phyloP scores from a whole-genome alignment of 2,888 invertebrate species.

The Orchestes rusci region DNA sequence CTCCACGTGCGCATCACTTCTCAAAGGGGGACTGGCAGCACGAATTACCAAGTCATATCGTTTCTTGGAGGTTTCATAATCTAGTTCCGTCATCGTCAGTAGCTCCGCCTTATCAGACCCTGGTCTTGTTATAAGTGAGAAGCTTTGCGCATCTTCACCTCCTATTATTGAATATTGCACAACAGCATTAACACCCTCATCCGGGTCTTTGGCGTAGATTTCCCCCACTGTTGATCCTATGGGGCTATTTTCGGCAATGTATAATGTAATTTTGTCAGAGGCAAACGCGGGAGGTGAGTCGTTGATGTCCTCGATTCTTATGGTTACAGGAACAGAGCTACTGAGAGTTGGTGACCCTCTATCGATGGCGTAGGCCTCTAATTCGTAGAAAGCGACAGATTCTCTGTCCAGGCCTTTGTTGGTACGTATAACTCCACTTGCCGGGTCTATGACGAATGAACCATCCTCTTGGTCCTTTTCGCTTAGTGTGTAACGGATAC shows the following conservation, averaged over 20 bases:
- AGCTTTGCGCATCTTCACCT: slow-evolving; percentile 83
- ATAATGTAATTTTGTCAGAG: slow-evolving; percentile 78
- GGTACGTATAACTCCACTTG: slow-evolving; percentile 86
- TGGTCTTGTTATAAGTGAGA: slow-evolving; percentile 72
- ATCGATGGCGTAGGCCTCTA: slow-evolving; percentile 85
- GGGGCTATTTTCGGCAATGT: slow-evolving; percentile 94
- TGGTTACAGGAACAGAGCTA: slow-evolving; percentile 60
- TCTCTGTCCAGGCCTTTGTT: slow-evolving; percentile 88
- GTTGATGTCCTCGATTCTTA: slow-evolving; percentile 81
- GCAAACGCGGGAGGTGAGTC: slow-evolving; percentile 82
- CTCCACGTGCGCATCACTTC: slow-evolving; percentile 83
- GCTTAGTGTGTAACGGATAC: slow-evolving; percentile 71
- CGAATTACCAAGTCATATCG: slow-evolving; percentile 81
- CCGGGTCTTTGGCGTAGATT: slow-evolving; percentile 84
- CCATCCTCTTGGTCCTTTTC: slow-evolving; percentile 73
- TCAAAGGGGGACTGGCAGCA: slow-evolving; percentile 83
- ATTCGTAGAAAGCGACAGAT: slow-evolving; percentile 73
- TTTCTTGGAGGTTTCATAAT: slow-evolving; percentile 92
- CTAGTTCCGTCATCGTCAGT: slow-evolving; percentile 82
- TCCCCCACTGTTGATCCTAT: slow-evolving; percentile 90
- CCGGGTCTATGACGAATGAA: slow-evolving; percentile 86
- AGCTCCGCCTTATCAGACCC: slow-evolving; percentile 82
- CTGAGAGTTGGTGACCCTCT: slow-evolving; percentile 58
- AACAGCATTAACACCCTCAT: slow-evolving; percentile 84
- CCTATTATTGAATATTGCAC: slow-evolving; percentile 93